Base-by-base conservation (phyloP, 2,113 vertebrate genomes). In the Neogobius melanostomus region DNA sequence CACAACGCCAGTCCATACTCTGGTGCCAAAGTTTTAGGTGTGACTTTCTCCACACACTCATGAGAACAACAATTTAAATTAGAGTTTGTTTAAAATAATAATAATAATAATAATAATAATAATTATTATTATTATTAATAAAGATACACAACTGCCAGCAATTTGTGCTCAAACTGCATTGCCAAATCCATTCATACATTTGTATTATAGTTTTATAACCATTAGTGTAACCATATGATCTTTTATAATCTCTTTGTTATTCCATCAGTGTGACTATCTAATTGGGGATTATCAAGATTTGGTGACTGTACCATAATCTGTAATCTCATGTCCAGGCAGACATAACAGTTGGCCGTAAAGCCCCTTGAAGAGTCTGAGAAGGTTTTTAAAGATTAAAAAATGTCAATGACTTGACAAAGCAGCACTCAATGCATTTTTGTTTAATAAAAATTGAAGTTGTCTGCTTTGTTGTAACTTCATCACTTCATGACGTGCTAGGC, bases 211-310 rank as follows among this genome's bases (percentile, higher is more conserved):
- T 83, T 89, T 82, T 85, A 42, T 71, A 73, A 76, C 36, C 52
- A 64, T 61, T 6, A 15, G 43, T 59, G 71, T 36, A 36, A 36
- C 28, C 28, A 74, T 74, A 74, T 67, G 77, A 79, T 76, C 75
- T 88, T 91, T 88, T 91, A 72, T 86, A 87, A 85, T 89, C 77
- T 82, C 77, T 80, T 82, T 87, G 76, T 89, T 85, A 74, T 84
- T 84, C 66, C 67, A 62, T 74, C 53, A 65, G 52, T 74, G 72
- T 69, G 42, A 77, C 69, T 84, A 49, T 71, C 63, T 86, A 73
- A 88, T 89, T 89, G 65, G 71, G 83, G 85, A 89, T 90, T 89
- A 83, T 21, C 0, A 43, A 79, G 69, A 74, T 79, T 76, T 71
- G 85, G 77, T 87, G 87, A 85, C 84, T 80, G 80, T 76, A 79